These are phyloP conservation scores for Amia ocellicauda DNA, from an alignment of 2,113 vertebrate species.

Conservation along the genomic window DNA sequence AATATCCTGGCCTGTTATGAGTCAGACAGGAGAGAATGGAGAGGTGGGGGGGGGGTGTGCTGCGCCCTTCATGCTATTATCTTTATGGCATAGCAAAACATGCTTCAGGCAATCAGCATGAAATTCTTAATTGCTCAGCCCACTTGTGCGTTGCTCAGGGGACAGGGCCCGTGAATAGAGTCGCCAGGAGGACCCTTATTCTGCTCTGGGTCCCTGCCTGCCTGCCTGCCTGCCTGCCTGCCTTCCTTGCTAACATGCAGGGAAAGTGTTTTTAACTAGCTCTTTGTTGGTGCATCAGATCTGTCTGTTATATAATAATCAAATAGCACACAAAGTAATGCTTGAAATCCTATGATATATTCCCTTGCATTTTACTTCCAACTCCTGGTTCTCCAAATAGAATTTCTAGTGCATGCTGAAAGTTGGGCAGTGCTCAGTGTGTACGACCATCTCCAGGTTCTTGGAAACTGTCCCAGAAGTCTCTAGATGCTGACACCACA, in stretches of 20 bases:
- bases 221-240: slow-evolving; percentile 53
- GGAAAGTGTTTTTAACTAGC: slow-evolving; percentile 25
- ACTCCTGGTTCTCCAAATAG: no score
- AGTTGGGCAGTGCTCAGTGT: no score
- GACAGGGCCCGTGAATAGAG: slow-evolving; percentile 61
- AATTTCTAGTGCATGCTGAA: no score
- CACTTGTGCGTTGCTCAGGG: slow-evolving; percentile 75
- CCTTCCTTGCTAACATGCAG: slow-evolving; percentile 25
- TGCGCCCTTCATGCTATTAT: slow-evolving; percentile 71
- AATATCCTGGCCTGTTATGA: slow-evolving; percentile 37
- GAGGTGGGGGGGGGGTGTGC: slow-evolving; percentile 45
- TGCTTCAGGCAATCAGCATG: slow-evolving; percentile 86
- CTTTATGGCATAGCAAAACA: slow-evolving; percentile 79
- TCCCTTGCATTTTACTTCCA: no score
- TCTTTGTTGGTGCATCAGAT: background rate
- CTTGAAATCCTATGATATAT: no score
- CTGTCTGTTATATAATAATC: background rate
- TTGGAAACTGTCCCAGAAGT: no score
- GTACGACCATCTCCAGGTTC: no score
- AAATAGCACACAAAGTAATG: no score
- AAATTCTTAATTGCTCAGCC: slow-evolving; percentile 89
- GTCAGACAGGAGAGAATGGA: slow-evolving; percentile 60
- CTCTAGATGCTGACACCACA: no score
- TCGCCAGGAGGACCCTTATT: slow-evolving; percentile 67
- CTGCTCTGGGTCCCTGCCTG: slow-evolving; percentile 57